Conservation (phyloP, 1,140 invertebrate genomes). For the Ceratosolen fusciceps region DNA sequence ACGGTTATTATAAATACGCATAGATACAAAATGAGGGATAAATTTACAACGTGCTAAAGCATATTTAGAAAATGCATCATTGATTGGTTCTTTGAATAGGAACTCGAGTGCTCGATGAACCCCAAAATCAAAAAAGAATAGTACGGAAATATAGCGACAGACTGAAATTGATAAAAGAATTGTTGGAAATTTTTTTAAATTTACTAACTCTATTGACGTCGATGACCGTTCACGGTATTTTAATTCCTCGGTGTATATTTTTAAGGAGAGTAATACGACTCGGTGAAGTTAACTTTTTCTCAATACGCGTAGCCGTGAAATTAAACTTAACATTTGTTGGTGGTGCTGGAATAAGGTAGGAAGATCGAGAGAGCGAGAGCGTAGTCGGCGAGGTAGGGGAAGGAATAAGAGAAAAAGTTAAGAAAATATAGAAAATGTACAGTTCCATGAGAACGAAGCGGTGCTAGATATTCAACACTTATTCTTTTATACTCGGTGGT, state of each 20-base stretch:
- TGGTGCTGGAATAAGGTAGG: neutral
- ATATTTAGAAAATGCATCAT: neutral
- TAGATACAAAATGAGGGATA: neutral
- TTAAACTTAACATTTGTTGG: constrained; percentile 12
- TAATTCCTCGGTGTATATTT: neutral
- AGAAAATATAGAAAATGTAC: constrained; percentile 35
- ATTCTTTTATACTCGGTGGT: neutral
- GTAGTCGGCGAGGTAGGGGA: neutral
- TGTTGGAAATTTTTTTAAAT: neutral
- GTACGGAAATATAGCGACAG: neutral
- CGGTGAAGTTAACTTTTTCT: constrained; percentile 19
- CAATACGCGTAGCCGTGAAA: constrained; percentile 43
- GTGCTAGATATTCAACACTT: neutral
- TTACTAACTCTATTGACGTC: neutral
- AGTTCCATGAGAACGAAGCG: constrained; percentile 22
- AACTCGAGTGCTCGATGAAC: neutral
- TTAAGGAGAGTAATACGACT: constrained; percentile 14
- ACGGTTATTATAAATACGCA: too few species aligned
- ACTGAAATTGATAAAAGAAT: neutral
- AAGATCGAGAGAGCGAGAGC: neutral
- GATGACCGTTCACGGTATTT: neutral
- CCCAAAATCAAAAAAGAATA: neutral
- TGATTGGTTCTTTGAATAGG: neutral
- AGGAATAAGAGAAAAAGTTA: neutral
- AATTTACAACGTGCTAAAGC: neutral